Conservation (phyloP, 2,888 invertebrate species). For the Oligia strigilis region DNA sequence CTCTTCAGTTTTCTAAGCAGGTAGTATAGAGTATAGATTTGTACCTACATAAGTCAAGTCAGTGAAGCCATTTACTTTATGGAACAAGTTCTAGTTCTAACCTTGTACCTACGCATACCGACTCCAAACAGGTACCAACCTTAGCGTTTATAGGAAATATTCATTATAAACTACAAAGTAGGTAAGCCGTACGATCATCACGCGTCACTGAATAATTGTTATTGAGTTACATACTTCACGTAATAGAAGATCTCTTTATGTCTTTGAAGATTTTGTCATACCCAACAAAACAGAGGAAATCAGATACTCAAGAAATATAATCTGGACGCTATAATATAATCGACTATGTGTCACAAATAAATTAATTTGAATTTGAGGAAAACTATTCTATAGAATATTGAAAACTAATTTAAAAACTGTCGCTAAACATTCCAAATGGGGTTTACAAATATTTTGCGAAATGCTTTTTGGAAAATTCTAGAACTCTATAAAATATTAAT, state of each 20-base stretch:
- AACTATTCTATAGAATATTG: not conserved
- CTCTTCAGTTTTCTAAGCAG: not conserved
- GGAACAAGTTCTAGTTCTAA: conserved; percentile 43
- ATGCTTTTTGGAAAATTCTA: not conserved
- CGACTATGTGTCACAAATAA: too few species aligned
- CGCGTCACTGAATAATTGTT: conserved; percentile 53
- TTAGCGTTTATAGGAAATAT: conserved; percentile 38
- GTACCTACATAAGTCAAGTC: too few species aligned
- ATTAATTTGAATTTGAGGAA: not conserved
- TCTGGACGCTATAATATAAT: not conserved
- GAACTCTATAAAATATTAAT: not conserved
- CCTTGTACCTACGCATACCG: conserved; percentile 43
- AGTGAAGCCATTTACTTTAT: not conserved
- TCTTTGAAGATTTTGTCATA: conserved; percentile 51
- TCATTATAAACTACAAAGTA: conserved; percentile 14
- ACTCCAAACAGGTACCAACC: conserved; percentile 30
- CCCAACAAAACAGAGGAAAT: conserved; percentile 40
- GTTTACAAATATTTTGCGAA: not conserved
- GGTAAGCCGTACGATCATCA: conserved; percentile 24
- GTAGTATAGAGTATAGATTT: not conserved
- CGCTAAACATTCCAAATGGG: not conserved
- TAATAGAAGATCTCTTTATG: conserved; percentile 45
- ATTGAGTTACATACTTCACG: conserved; percentile 49
- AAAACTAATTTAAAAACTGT: not conserved
- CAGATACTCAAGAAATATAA: conserved; percentile 35